phyloP scores from a whole-genome alignment of 2,113 vertebrate genomes.

The Pygoscelis antarcticus region DNA sequence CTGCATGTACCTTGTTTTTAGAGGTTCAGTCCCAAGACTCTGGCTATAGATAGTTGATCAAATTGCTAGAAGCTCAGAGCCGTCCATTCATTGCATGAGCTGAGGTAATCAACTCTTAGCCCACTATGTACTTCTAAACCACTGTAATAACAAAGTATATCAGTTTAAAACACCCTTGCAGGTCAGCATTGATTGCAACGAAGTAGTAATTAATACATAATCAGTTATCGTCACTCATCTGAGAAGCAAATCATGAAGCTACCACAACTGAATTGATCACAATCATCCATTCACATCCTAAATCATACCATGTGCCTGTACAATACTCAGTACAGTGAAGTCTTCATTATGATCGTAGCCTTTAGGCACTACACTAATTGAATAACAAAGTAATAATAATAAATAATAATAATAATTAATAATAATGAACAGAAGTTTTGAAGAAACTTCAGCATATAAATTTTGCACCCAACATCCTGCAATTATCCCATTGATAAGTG shows the following conservation, averaged over 20 bases:
- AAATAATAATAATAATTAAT: not conserved
- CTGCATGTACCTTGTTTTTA: not conserved
- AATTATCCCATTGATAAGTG: not conserved
- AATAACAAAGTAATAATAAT: not conserved
- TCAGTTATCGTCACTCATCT: not conserved
- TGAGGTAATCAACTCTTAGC: not conserved
- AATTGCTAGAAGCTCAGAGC: not conserved
- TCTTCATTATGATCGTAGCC: not conserved
- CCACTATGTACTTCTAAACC: not conserved
- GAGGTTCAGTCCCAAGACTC: not conserved
- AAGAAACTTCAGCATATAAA: not conserved
- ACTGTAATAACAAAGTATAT: not conserved
- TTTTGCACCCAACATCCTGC: not conserved
- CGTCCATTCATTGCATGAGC: not conserved
- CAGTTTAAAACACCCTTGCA: not conserved
- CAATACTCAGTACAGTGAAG: not conserved
- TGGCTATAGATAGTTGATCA: not conserved
- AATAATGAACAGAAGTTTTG: not conserved
- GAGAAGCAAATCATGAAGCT: not conserved
- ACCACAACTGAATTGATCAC: not conserved
- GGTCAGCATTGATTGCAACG: not conserved
- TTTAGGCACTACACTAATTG: not conserved
- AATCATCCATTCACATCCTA: not conserved
- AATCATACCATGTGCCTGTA: not conserved
- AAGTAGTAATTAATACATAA: conserved; percentile 9